A percentile compares a stretch with the other conserved stretches of the same genome.
These are phyloP conservation scores for Crossaster papposus DNA, from an alignment of 53 echinoderm and acorn worm genomes.

Conservation along the genomic window DNA sequence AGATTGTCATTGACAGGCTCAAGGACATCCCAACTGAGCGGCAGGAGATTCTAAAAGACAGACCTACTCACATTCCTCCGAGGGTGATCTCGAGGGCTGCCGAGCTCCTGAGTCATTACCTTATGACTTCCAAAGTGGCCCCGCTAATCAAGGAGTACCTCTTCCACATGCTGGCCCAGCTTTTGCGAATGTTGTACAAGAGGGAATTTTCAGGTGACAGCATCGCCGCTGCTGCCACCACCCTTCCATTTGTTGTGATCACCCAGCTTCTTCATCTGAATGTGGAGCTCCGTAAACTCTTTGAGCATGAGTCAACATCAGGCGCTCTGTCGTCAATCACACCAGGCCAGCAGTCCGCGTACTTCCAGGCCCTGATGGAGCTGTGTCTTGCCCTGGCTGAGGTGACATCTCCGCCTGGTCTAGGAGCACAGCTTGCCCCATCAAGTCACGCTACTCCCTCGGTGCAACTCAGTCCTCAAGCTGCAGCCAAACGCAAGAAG, in stretches of 20 bases:
- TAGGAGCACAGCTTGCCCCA: slow-evolving; percentile 56
- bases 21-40: slow-evolving; percentile 60
- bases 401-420: slow-evolving; percentile 73
- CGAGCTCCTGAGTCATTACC: slow-evolving; percentile 76
- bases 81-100: slow-evolving; percentile 60
- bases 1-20: slow-evolving; percentile 57
- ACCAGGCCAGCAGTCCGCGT: slow-evolving; percentile 76
- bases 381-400: slow-evolving; percentile 83
- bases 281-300: slow-evolving; percentile 71
- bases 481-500: slow-evolving; percentile 74
- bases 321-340: slow-evolving; percentile 62
- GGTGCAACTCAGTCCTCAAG: slow-evolving; percentile 77
- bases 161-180: slow-evolving; percentile 82
- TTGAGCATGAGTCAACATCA: slow-evolving; percentile 71
- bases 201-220: slow-evolving; percentile 65
- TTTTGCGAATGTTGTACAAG: slow-evolving; percentile 73
- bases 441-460: slow-evolving; percentile 55
- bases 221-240: slow-evolving; percentile 63
- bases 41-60: slow-evolving; percentile 72
- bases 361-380: slow-evolving; percentile 90
- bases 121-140: slow-evolving; percentile 65
- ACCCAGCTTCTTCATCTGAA: slow-evolving; percentile 72
- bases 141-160: slow-evolving; percentile 82
- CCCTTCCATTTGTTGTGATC: slow-evolving; percentile 68
- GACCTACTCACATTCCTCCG: slow-evolving; percentile 64